Percentiles rank a stretch among this genome's conserved stretches.
Conservation (phyloP, 2,113 vertebrate species). For the Ochotona curzoniae region DNA sequence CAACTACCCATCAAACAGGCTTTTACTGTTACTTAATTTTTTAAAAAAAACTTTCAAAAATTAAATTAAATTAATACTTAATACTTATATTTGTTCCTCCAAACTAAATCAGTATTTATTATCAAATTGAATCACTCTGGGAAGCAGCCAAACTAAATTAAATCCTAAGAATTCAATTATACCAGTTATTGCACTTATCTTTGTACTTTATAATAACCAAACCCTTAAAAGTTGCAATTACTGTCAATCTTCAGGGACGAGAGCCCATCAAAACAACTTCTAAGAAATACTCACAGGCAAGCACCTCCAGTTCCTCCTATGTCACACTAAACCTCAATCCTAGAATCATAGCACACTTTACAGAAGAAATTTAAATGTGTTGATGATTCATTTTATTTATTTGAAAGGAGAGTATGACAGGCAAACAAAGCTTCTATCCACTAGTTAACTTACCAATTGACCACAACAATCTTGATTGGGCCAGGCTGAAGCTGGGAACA, state of each 20-base stretch:
- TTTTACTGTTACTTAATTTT: background rate
- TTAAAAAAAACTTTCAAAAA: background rate
- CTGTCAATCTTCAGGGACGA: background rate
- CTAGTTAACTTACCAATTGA: no score
- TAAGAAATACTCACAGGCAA: background rate
- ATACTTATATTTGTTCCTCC: conserved; percentile 6
- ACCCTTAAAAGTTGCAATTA: background rate
- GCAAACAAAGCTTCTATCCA: no score
- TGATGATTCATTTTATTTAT: no score
- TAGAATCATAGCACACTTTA: background rate
- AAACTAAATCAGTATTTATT: conserved; percentile 35
- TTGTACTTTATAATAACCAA: conserved; percentile 18
- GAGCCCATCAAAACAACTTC: background rate
- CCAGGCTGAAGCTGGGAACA: no score
- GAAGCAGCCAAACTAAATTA: background rate
- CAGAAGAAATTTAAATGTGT: background rate
- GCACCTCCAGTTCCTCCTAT: conserved; percentile 19
- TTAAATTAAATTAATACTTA: conserved; percentile 31
- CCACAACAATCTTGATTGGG: no score
- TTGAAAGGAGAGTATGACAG: no score
- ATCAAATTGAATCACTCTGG: background rate
- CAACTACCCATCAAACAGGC: background rate
- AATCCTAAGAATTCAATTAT: conserved; percentile 49
- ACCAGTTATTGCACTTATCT: background rate
- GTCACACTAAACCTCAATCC: conserved; percentile 6